A percentile compares a stretch with the other conserved stretches of the same genome.
Conservation (phyloP, 2,888 invertebrate species). For the Phengaris arion region DNA sequence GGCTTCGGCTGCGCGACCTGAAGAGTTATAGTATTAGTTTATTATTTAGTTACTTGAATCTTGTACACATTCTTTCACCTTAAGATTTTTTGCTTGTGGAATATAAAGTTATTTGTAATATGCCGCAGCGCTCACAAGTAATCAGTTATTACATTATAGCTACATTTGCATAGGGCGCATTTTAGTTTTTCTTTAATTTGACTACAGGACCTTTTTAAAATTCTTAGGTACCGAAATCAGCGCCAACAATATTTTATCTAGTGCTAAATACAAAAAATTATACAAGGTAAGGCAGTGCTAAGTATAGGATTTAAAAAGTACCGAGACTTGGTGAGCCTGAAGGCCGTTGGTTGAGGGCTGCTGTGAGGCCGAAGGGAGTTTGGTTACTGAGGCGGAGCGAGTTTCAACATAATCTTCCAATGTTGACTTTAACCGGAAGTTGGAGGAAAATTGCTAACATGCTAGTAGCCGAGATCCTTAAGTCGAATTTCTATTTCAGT, state of each 20-base stretch:
- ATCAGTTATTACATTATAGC: neutral
- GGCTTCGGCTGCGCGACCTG: slow-evolving; percentile 74
- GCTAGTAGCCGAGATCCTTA: slow-evolving; percentile 56
- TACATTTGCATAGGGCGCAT: neutral
- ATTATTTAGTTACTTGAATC: neutral
- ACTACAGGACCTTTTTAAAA: neutral
- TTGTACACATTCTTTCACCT: neutral
- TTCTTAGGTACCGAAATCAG: slow-evolving; percentile 32
- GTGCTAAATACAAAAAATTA: slow-evolving; percentile 53
- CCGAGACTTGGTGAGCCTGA: slow-evolving; percentile 75
- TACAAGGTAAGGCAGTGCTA: slow-evolving; percentile 69
- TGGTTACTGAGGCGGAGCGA: slow-evolving; percentile 53
- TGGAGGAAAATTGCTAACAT: slow-evolving; percentile 62
- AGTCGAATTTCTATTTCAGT: slow-evolving; percentile 58
- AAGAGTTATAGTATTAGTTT: slow-evolving; percentile 14
- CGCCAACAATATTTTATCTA: slow-evolving; percentile 42
- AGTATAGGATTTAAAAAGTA: slow-evolving; percentile 77
- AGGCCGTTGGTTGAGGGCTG: slow-evolving; percentile 64
- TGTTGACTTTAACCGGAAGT: slow-evolving; percentile 62
- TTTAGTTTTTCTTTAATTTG: neutral
- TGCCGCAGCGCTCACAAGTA: neutral
- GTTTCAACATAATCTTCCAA: slow-evolving; percentile 66
- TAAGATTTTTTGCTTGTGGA: neutral
- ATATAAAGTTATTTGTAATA: neutral
- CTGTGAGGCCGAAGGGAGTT: slow-evolving; percentile 71